Conservation (phyloP, 2,797 vertebrate species). For the Babyrousa celebensis region DNA sequence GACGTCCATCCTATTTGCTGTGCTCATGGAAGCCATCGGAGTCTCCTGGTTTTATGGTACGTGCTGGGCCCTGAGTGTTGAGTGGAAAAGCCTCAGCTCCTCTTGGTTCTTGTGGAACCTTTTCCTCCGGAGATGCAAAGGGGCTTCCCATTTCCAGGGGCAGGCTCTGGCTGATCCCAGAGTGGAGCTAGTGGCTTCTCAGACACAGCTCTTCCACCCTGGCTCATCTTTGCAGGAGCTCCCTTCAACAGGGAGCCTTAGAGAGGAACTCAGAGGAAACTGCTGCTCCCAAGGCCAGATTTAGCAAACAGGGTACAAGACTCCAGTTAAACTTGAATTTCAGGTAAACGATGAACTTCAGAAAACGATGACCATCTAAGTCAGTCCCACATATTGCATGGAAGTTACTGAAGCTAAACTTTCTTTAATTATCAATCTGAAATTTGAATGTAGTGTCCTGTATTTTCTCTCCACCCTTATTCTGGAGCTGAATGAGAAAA, state of each 20-base stretch:
- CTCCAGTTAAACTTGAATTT: neutral
- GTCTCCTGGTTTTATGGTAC: slow-evolving; percentile 99
- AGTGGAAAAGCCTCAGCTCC: accelerated
- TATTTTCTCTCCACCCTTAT: neutral
- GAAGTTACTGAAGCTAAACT: neutral
- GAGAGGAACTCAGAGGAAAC: neutral
- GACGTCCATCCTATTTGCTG: slow-evolving; percentile 98
- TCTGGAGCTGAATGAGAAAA: neutral
- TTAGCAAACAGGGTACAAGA: neutral
- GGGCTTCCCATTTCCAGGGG: neutral
- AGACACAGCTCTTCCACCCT: neutral
- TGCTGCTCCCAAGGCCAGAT: neutral
- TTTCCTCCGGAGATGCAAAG: neutral
- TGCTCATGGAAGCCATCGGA: slow-evolving; percentile 98
- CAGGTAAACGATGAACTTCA: neutral
- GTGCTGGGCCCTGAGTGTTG: slow-evolving; percentile 54
- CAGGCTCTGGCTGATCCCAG: neutral
- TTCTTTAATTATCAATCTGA: neutral
- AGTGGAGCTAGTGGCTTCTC: neutral
- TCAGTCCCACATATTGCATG: neutral
- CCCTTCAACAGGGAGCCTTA: neutral
- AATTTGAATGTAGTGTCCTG: neutral
- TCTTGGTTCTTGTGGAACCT: neutral
- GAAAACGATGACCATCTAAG: too few relatives aligned
- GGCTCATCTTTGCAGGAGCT: neutral